Evolutionary conservation across 1,140 invertebrate species (phyloP).

Genomic region (Drosophila pachea): DNA sequence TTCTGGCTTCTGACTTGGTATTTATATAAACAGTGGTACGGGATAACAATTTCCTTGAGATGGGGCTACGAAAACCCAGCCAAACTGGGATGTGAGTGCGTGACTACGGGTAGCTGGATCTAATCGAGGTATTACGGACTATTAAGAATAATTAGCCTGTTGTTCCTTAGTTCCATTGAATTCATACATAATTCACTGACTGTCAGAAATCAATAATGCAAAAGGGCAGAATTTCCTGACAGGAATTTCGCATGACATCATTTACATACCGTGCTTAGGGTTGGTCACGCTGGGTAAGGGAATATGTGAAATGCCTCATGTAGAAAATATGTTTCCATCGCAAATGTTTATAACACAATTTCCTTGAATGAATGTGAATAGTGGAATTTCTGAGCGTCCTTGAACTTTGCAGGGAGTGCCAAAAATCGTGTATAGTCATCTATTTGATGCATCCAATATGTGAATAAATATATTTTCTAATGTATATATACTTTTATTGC

Average conservation of each 20-base stretch:
- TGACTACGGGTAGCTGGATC: constrained; percentile 3
- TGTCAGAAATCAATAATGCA: constrained; percentile 29
- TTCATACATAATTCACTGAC: constrained; percentile 1
- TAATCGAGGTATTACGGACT: constrained; percentile 3
- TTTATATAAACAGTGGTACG: neutral
- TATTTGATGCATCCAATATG: neutral
- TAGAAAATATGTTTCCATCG: neutral
- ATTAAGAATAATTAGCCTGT: neutral
- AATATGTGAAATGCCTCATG: neutral
- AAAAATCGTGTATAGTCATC: constrained; percentile 3
- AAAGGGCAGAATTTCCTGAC: constrained; percentile 2
- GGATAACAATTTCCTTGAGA: neutral
- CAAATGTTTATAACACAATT: constrained; percentile 13
- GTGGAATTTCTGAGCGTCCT: constrained; percentile 29
- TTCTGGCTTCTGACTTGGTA: neutral
- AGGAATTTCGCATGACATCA: constrained; percentile 17
- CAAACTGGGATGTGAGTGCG: constrained; percentile 10
- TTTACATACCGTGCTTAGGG: neutral
- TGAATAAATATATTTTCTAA: neutral
- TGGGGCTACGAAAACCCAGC: neutral
- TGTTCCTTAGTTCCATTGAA: neutral
- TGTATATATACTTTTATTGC: constrained; percentile 4
- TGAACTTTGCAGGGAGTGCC: constrained; percentile 29
- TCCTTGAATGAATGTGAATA: constrained; percentile 18
- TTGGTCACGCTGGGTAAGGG: neutral